Percentiles rank a stretch among this genome's conserved stretches.
Evolutionary conservation across 2,888 invertebrate genomes (phyloP).

Genomic region (Vesta saturnalis): DNA sequence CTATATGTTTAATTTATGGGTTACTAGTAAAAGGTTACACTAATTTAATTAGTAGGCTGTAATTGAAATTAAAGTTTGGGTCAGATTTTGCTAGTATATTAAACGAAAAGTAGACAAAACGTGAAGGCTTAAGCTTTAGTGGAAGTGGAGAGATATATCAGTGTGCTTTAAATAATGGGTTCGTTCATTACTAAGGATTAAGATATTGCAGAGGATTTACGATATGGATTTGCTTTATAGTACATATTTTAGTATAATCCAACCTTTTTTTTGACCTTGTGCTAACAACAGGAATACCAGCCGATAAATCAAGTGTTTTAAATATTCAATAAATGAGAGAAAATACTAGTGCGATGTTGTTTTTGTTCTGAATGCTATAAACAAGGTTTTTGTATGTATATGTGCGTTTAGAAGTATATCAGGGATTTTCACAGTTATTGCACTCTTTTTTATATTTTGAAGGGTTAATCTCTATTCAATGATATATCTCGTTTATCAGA

Average conservation of each 20-base stretch:
- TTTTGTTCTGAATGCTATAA: neutral
- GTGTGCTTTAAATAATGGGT: slow-evolving; percentile 40
- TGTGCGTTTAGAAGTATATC: neutral
- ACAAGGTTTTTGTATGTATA: slow-evolving; percentile 1
- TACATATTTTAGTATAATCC: slow-evolving; percentile 11
- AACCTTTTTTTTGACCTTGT: slow-evolving; percentile 2
- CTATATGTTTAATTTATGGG: neutral
- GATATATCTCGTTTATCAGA: neutral
- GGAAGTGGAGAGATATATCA: slow-evolving; percentile 37
- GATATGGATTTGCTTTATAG: slow-evolving; percentile 30
- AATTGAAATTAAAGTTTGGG: too few species aligned
- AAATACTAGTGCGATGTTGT: neutral
- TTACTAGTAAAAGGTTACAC: neutral
- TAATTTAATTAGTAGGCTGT: too few species aligned
- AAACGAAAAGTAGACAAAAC: slow-evolving; percentile 37
- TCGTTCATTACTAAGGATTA: slow-evolving; percentile 41
- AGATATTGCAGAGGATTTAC: slow-evolving; percentile 39
- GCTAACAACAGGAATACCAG: neutral
- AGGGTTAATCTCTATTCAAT: neutral
- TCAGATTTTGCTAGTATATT: slow-evolving; percentile 14
- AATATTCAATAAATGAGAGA: slow-evolving; percentile 1
- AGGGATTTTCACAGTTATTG: slow-evolving; percentile 1
- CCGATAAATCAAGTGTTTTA: slow-evolving; percentile 1
- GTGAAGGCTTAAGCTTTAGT: slow-evolving; percentile 34
- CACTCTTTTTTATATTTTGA: neutral